phyloP scores from a whole-genome alignment of 2,888 invertebrate genomes.

The Nipponacmea schrenckii region DNA sequence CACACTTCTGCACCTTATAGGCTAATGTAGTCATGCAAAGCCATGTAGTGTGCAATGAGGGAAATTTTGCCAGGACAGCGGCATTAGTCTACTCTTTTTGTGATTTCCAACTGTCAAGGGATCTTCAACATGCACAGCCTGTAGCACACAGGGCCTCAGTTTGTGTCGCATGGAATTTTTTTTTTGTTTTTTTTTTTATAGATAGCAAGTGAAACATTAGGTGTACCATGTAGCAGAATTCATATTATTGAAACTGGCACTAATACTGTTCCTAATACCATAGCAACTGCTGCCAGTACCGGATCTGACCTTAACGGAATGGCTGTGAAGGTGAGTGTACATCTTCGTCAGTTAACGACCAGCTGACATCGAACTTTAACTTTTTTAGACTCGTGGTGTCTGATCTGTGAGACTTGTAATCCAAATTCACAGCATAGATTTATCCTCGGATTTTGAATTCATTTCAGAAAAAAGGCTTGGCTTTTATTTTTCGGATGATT shows the following conservation, averaged over 20 bases:
- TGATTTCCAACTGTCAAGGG: no score
- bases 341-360: no score
- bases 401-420: background rate
- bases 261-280: slow-evolving; percentile 34
- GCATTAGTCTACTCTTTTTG: no score
- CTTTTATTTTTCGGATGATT: no score
- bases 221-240: slow-evolving; percentile 27
- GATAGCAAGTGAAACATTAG: slow-evolving; percentile 37
- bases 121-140: no score
- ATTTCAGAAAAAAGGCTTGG: background rate
- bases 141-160: no score
- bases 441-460: background rate
- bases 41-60: no score
- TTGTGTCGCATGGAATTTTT: no score
- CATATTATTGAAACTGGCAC: slow-evolving; percentile 37
- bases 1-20: no score
- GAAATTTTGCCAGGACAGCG: no score
- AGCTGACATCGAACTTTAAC: no score
- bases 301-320: slow-evolving; percentile 39
- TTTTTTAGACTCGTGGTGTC: background rate
- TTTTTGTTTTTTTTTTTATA: slow-evolving; percentile 7
- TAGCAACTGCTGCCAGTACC: slow-evolving; percentile 34
- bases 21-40: no score
- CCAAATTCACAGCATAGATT: background rate
- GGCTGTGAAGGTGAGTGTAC: slow-evolving; percentile 29